A percentile compares a stretch with the other conserved stretches of the same genome.
Evolutionary conservation across 1,140 invertebrate genomes (phyloP).

Genomic region (Drosophila ficusphila): DNA sequence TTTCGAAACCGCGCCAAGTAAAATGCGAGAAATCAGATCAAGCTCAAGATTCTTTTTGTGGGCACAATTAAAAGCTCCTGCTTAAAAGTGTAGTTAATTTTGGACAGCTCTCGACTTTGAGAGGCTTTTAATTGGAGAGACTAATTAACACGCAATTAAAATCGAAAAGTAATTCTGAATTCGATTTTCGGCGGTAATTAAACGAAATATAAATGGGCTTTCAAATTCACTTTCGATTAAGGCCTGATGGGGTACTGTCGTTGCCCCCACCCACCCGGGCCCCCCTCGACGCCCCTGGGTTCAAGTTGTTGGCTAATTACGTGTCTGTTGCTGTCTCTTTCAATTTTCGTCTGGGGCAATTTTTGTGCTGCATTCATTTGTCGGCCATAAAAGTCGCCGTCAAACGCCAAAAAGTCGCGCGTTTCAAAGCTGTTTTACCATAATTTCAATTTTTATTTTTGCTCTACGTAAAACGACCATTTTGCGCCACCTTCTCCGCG

Average conservation of each 20-base stretch:
- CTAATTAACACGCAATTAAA: conserved; percentile 76
- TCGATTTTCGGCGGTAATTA: conserved; percentile 55
- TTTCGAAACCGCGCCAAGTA: conserved; percentile 35
- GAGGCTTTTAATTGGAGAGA: conserved; percentile 62
- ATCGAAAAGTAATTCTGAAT: conserved; percentile 64
- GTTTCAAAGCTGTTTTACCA: conserved; percentile 70
- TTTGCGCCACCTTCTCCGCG: conserved; percentile 26
- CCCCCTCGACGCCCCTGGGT: not conserved
- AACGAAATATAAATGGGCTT: conserved; percentile 60
- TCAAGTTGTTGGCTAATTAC: conserved; percentile 71
- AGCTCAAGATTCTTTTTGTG: conserved; percentile 70
- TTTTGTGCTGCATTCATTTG: conserved; percentile 77
- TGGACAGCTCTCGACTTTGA: conserved; percentile 28
- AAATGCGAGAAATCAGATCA: conserved; percentile 28
- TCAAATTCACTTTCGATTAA: conserved; percentile 65
- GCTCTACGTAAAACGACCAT: conserved; percentile 16
- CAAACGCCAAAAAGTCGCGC: conserved; percentile 61
- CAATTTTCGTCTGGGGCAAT: conserved; percentile 73
- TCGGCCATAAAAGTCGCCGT: conserved; percentile 79
- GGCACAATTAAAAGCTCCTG: conserved; percentile 74
- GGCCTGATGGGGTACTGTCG: conserved; percentile 19
- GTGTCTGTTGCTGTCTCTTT: conserved; percentile 75
- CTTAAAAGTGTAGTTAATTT: conserved; percentile 13
- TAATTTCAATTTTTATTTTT: conserved; percentile 66
- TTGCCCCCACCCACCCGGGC: not conserved